Conservation (phyloP, 2,888 invertebrate species). For the Drosophila birchii region DNA sequence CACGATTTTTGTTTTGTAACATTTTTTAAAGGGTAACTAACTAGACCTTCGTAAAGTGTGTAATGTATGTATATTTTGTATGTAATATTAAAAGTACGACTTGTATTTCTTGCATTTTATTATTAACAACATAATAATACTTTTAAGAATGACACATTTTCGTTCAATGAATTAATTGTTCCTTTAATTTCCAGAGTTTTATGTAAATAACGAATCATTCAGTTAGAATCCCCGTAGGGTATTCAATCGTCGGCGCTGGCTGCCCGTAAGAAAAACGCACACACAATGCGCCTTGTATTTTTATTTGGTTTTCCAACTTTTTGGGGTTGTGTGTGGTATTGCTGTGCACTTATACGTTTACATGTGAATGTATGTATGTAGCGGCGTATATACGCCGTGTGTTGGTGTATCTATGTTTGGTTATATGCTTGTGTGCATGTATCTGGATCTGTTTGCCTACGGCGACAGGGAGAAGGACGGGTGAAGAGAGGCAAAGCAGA, state of each 20-base stretch:
- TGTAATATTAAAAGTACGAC: neutral
- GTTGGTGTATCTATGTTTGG: conserved; percentile 38
- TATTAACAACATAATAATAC: neutral
- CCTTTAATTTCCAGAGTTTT: too few species aligned
- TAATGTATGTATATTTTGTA: neutral
- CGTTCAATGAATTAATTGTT: neutral
- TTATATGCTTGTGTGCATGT: conserved; percentile 39
- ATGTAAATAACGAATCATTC: neutral
- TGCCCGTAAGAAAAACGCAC: conserved; percentile 46
- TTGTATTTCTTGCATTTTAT: neutral
- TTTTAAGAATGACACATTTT: neutral
- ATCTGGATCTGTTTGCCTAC: conserved; percentile 57
- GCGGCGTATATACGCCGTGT: conserved; percentile 33
- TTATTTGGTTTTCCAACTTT: conserved; percentile 79
- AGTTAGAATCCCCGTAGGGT: conserved; percentile 15
- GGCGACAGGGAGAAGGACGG: conserved; percentile 18
- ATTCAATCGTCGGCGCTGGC: conserved; percentile 39
- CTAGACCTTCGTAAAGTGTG: neutral
- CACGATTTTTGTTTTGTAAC: neutral
- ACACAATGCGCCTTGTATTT: conserved; percentile 72
- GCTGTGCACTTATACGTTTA: conserved; percentile 54
- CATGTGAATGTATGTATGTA: conserved; percentile 39
- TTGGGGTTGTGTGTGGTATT: conserved; percentile 77
- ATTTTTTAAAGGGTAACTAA: neutral
- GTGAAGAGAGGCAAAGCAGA: conserved; percentile 49